Evolutionary conservation across 2,113 vertebrate species (phyloP).

Genomic region (Eulacestoma nigropectus): DNA sequence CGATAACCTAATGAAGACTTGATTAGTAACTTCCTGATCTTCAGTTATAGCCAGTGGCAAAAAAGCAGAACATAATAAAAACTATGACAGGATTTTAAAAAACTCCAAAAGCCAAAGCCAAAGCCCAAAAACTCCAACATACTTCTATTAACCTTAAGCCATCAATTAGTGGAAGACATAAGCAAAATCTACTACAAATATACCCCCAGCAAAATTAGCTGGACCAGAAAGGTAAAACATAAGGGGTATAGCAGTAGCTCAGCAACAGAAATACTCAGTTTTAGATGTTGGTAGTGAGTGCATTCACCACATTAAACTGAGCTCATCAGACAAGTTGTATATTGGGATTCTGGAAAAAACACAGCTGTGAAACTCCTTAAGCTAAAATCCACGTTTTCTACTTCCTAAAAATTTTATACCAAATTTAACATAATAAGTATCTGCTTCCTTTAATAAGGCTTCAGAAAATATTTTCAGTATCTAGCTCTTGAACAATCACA

Average conservation of each 20-base stretch:
- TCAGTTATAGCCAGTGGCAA: neutral
- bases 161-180: neutral
- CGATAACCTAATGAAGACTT: neutral
- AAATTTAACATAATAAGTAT: neutral
- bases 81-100: neutral
- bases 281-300: neutral
- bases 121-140: neutral
- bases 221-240: neutral
- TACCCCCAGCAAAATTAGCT: neutral
- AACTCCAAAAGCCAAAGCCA: rapidly evolving
- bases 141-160: neutral
- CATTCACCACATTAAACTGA: neutral
- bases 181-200: neutral
- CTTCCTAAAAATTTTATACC: neutral
- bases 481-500: neutral
- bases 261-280: neutral
- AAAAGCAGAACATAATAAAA: neutral
- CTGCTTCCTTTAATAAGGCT: neutral
- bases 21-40: neutral
- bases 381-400: neutral
- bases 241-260: neutral
- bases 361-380: neutral
- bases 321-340: neutral
- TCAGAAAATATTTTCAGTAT: neutral
- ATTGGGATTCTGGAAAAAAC: neutral